Percentiles rank a stretch among this genome's conserved stretches.
phyloP scores from a whole-genome alignment of 1,140 invertebrate species.

The Pseudomyrmex dendroicus region DNA sequence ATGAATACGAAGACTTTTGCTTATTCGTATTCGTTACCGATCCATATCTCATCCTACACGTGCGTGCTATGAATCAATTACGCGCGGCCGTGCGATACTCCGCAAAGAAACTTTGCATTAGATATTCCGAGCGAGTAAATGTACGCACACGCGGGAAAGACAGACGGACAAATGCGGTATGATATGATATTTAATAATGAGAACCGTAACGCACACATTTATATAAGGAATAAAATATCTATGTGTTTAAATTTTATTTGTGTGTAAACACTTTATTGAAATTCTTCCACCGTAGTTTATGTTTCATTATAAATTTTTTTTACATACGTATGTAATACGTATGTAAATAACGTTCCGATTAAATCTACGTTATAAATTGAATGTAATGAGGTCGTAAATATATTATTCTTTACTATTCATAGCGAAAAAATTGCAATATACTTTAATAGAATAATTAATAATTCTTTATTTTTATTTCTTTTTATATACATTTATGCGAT shows the following conservation, averaged over 20 bases:
- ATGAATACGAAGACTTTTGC: constrained; percentile 24
- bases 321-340: too few species aligned
- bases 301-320: too few species aligned
- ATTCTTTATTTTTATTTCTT: too few species aligned
- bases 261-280: too few species aligned
- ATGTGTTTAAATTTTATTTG: too few species aligned
- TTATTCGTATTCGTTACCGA: constrained; percentile 26
- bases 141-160: background rate
- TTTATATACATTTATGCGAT: background rate
- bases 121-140: constrained; percentile 39
- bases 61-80: constrained; percentile 46
- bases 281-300: too few species aligned
- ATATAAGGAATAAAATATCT: too few species aligned
- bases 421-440: too few species aligned
- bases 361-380: constrained; percentile 11
- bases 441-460: too few species aligned
- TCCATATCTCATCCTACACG: constrained; percentile 27
- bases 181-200: constrained; percentile 44
- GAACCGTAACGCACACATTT: background rate
- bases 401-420: background rate
- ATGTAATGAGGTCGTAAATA: background rate
- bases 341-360: too few species aligned
- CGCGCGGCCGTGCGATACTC: constrained; percentile 15
- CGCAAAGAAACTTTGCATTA: constrained; percentile 36
- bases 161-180: constrained; percentile 1